These are phyloP conservation scores for Tanypteryx hageni DNA, from an alignment of 2,888 invertebrate species.

Conservation along the genomic window DNA sequence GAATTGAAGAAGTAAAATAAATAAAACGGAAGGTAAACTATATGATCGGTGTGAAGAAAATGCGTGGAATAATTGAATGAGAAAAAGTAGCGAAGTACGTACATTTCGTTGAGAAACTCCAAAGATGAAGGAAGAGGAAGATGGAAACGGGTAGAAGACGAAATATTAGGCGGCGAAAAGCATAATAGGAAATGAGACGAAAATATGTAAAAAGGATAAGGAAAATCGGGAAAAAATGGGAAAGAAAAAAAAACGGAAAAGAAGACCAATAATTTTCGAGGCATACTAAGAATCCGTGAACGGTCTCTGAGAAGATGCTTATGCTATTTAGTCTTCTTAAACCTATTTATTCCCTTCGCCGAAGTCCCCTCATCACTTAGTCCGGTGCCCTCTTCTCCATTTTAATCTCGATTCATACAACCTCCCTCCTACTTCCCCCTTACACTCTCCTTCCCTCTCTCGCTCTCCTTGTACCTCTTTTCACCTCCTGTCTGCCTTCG, in stretches of 20 bases:
- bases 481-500: background rate
- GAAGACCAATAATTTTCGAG: background rate
- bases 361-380: background rate
- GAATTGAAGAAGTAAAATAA: too few relatives aligned
- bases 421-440: background rate
- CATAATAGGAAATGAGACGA: too few relatives aligned
- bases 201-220: background rate
- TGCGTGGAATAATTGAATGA: too few relatives aligned
- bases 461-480: background rate
- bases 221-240: background rate
- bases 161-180: too few relatives aligned
- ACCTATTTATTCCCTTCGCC: conserved; percentile 35
- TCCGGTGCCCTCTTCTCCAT: background rate
- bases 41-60: too few relatives aligned
- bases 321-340: background rate
- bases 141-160: too few relatives aligned
- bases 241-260: background rate
- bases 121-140: too few relatives aligned
- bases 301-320: background rate
- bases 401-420: conserved; percentile 50
- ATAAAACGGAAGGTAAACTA: too few relatives aligned
- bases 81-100: too few relatives aligned
- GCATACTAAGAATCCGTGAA: background rate
- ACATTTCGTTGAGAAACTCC: too few relatives aligned
- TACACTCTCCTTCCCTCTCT: background rate